These are phyloP conservation scores for Borostomias antarcticus DNA, from an alignment of 2,797 vertebrate genomes.

Conservation along the genomic window DNA sequence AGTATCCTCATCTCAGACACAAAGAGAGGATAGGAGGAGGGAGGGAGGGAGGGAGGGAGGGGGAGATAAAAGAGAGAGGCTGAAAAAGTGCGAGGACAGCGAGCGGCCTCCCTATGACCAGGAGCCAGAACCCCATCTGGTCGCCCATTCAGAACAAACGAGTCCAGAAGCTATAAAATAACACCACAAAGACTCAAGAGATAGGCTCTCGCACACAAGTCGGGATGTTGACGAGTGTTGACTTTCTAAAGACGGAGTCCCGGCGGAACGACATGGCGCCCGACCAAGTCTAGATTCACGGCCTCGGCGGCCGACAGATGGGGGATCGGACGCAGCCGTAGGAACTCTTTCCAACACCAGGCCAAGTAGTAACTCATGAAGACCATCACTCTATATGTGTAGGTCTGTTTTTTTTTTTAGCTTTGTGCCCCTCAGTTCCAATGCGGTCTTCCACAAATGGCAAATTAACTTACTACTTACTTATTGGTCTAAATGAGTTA, in stretches of 20 bases:
- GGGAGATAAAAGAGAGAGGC: neutral
- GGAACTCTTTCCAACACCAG: neutral
- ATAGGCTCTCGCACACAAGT: neutral
- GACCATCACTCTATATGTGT: neutral
- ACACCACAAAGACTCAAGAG: neutral
- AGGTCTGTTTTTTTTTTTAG: no score
- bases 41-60: slow-evolving; percentile 7
- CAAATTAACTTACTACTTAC: no score
- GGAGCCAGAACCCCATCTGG: neutral
- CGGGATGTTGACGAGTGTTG: neutral
- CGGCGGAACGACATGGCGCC: neutral
- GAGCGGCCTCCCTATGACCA: neutral
- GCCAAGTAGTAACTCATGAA: neutral
- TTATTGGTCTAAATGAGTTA: no score
- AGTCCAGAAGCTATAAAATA: neutral
- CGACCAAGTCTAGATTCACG: neutral
- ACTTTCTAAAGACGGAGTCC: neutral
- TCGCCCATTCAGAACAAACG: neutral
- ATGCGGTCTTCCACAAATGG: no score
- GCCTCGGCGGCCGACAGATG: no score
- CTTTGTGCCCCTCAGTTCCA: no score
- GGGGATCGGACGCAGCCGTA: neutral
- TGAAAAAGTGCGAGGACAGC: neutral
- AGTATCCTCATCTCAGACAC: neutral
- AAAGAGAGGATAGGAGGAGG: neutral